Conservation (phyloP, 2,113 vertebrate species). For the Lagopus muta region DNA sequence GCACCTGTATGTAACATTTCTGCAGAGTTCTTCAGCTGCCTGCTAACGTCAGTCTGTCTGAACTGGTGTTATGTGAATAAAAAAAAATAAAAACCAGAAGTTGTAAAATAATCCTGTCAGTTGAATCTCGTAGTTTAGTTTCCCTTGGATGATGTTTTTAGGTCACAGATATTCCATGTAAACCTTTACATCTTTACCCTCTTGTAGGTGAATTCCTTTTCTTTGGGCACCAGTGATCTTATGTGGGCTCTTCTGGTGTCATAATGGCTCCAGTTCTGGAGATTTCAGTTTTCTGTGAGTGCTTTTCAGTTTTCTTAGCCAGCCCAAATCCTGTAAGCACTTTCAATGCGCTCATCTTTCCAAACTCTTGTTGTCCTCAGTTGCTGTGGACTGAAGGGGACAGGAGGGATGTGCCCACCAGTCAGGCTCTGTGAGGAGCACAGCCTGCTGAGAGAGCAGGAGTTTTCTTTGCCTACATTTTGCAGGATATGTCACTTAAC, state of each 20-base stretch:
- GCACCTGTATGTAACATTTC: background rate
- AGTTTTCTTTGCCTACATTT: background rate
- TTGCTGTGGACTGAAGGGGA: too few species aligned
- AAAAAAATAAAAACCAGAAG: background rate
- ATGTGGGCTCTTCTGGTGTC: background rate
- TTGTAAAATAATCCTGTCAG: background rate
- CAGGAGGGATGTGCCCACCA: background rate
- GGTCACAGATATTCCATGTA: background rate
- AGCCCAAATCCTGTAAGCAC: background rate
- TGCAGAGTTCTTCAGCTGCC: background rate
- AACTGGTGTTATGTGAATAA: background rate
- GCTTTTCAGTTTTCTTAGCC: background rate
- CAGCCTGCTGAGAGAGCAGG: background rate
- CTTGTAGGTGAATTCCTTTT: background rate
- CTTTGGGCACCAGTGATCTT: background rate
- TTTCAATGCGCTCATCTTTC: background rate
- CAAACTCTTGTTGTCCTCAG: background rate
- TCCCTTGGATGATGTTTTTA: background rate
- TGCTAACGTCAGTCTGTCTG: background rate
- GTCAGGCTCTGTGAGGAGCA: background rate
- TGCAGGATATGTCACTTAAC: background rate
- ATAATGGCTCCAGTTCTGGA: background rate
- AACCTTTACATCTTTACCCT: background rate
- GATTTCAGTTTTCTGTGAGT: rapidly evolving
- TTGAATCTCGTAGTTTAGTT: background rate